These are phyloP conservation scores for Mormyrus proboscirostris DNA, from an alignment of 2,797 vertebrate species.

Conservation along the genomic window DNA sequence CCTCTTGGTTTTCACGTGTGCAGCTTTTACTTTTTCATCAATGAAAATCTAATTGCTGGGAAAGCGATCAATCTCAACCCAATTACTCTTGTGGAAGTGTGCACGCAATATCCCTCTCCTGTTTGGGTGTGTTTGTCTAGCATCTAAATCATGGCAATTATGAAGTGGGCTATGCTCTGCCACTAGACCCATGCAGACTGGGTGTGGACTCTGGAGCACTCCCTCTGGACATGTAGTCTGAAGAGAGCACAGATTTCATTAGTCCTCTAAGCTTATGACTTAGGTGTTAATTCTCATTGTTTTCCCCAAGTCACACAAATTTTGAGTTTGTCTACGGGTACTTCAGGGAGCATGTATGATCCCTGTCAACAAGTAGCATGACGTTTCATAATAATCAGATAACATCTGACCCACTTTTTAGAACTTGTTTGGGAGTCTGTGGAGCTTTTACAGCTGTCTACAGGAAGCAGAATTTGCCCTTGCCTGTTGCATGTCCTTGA, in stretches of 20 bases:
- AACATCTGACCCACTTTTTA: slow-evolving; percentile 2
- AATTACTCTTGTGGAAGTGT: slow-evolving; percentile 54
- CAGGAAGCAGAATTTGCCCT: neutral
- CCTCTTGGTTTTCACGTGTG: slow-evolving; percentile 46
- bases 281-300: slow-evolving; percentile 21
- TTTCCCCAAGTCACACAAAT: slow-evolving; percentile 11
- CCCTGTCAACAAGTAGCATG: neutral
- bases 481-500: slow-evolving; percentile 3
- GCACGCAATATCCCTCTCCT: slow-evolving; percentile 42
- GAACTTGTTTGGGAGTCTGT: neutral
- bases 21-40: slow-evolving; percentile 47
- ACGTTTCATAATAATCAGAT: slow-evolving; percentile 13
- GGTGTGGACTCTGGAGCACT: neutral
- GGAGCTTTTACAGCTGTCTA: neutral
- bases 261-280: slow-evolving; percentile 28
- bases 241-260: slow-evolving; percentile 29
- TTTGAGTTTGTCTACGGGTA: neutral
- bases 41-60: slow-evolving; percentile 56
- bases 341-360: neutral
- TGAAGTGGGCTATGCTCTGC: slow-evolving; percentile 26
- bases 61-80: slow-evolving; percentile 54
- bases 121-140: slow-evolving; percentile 36
- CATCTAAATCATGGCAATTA: slow-evolving; percentile 43
- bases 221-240: slow-evolving; percentile 8
- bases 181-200: neutral